Conservation (phyloP, 2,113 vertebrate genomes). For the Heliornis fulica region DNA sequence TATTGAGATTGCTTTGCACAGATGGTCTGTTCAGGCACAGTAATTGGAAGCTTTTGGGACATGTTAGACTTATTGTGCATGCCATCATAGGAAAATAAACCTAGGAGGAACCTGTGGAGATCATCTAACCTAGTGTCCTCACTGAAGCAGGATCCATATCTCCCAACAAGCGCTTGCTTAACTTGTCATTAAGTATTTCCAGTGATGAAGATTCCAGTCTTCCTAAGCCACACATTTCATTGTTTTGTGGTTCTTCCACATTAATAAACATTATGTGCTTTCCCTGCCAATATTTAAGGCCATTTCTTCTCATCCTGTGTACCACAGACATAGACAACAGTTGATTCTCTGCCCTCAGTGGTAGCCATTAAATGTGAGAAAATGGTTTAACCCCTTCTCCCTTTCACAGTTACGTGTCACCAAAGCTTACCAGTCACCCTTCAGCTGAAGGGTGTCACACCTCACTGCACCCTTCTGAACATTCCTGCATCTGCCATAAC, state of each 20-base stretch:
- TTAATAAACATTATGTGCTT: neutral
- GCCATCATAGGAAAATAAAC: neutral
- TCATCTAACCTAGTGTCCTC: neutral
- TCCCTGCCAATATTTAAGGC: neutral
- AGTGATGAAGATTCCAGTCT: neutral
- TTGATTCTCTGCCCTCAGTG: neutral
- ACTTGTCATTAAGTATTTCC: neutral
- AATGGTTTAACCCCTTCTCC: neutral
- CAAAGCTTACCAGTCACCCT: neutral
- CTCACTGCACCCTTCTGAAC: neutral
- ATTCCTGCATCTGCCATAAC: neutral
- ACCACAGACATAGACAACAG: neutral
- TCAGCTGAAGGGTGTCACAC: neutral
- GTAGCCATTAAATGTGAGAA: neutral
- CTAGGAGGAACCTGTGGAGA: neutral
- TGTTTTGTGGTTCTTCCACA: neutral
- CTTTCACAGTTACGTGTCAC: neutral
- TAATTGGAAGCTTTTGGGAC: constrained; percentile 40
- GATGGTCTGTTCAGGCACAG: constrained; percentile 7
- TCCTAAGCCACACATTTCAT: neutral
- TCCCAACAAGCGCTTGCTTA: neutral
- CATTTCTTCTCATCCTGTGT: neutral
- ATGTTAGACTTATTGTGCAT: neutral
- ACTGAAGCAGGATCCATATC: neutral
- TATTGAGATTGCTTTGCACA: constrained; percentile 39